Evolutionary conservation across 2,888 invertebrate species (phyloP).

Genomic region (Caenorhabditis sp.): DNA sequence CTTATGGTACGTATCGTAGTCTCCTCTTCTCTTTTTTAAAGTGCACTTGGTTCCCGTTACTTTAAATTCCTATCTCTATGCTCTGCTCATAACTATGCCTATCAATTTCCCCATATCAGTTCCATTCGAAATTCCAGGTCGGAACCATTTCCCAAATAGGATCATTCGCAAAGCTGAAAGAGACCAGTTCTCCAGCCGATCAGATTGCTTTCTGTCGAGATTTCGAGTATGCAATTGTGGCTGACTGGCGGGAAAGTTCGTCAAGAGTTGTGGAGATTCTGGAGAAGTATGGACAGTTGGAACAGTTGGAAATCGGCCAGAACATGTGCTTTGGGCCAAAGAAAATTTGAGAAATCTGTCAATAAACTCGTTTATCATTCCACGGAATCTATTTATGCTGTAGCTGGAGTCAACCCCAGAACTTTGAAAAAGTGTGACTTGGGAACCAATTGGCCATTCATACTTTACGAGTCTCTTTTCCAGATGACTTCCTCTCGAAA

Average conservation of each 20-base stretch:
- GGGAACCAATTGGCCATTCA: background rate
- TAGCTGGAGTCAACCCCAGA: too few relatives aligned
- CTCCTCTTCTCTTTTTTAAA: background rate
- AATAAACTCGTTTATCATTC: background rate
- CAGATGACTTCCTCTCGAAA: slow-evolving; percentile 10
- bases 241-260: slow-evolving; percentile 53
- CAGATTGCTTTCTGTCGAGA: slow-evolving; percentile 47
- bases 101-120: background rate
- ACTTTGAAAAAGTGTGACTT: too few relatives aligned
- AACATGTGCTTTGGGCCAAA: slow-evolving; percentile 22
- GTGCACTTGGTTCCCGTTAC: too few relatives aligned
- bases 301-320: slow-evolving; percentile 42
- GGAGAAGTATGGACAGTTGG: slow-evolving; percentile 33
- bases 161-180: slow-evolving; percentile 35
- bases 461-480: background rate
- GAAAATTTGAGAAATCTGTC: background rate
- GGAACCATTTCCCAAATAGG: slow-evolving; percentile 52
- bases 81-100: background rate
- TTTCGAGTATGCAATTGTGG: slow-evolving; percentile 46
- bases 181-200: slow-evolving; percentile 12
- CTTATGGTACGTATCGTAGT: background rate
- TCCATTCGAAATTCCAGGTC: slow-evolving; percentile 16
- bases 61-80: too few relatives aligned
- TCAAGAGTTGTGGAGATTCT: slow-evolving; percentile 39
- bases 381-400: too few relatives aligned